Evolutionary conservation across 2,113 vertebrate genomes (phyloP).

Genomic region (Amphiprion percula): DNA sequence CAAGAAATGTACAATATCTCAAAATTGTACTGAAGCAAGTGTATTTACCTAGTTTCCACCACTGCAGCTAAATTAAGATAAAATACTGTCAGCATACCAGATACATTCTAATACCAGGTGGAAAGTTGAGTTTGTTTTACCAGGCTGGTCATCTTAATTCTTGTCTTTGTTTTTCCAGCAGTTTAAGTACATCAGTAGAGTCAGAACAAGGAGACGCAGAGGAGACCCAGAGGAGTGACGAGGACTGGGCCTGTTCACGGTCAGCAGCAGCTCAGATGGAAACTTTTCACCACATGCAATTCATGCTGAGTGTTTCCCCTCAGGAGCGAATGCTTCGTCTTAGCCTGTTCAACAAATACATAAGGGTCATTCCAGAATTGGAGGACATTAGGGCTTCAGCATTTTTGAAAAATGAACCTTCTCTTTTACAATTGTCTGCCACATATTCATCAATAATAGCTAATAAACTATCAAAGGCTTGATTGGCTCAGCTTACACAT

Average conservation of each 20-base stretch:
- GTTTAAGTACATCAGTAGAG: background rate
- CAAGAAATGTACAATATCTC: too few species aligned
- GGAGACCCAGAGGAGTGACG: slow-evolving; percentile 9
- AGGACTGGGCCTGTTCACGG: slow-evolving; percentile 63
- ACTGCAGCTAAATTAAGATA: background rate
- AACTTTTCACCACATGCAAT: background rate
- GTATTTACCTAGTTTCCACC: too few species aligned
- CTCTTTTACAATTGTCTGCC: too few species aligned
- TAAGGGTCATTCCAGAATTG: too few species aligned
- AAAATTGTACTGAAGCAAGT: too few species aligned
- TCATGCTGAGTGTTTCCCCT: background rate
- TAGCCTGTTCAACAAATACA: too few species aligned
- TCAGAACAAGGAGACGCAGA: background rate
- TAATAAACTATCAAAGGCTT: too few species aligned
- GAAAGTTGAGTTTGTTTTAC: background rate
- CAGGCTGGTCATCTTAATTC: background rate
- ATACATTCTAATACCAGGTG: too few species aligned
- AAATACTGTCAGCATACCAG: background rate
- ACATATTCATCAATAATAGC: too few species aligned
- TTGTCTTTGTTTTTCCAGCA: background rate
- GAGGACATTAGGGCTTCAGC: too few species aligned
- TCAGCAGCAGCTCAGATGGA: slow-evolving; percentile 24
- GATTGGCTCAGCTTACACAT: too few species aligned
- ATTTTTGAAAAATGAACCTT: too few species aligned
- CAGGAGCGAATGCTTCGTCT: background rate